Evolutionary conservation across 2,888 invertebrate species (phyloP), one percentile per base, ranked within the genome.

Genomic region (Epinotia bilunana): DNA sequence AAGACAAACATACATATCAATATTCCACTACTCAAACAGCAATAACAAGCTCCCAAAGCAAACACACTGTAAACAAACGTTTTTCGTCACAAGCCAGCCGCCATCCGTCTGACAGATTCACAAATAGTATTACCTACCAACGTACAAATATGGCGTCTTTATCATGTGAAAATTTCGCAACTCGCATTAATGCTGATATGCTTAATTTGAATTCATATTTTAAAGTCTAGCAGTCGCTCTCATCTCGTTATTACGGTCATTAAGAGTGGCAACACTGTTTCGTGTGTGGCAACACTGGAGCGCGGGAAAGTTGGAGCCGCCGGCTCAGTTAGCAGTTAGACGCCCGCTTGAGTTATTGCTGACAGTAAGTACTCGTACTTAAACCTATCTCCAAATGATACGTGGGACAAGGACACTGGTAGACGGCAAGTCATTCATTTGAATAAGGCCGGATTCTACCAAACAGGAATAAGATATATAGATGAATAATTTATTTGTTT

Each of bases 221-320:
- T 23, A 49, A 63, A 64, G 61, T 65, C 43, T 53, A 53, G 58
- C 20, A 63, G 63, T 39, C 53, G 55, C 43, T 46, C 53, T 53
- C 53, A 70, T 74, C 55, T 55, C 23, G 23, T 71, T 61, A 71
- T 71, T 60, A 53, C 18, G 53, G 65, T 71, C 74, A 75, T 75
- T 75, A 75, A 65, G 71, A 75, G 65, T 74, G 74, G 72, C 63
- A 74, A 61, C 70, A 60, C 60, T 46, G 58, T 58, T 20, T 57
- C 20, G 55, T 58, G 55, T 69, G 58, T 67, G 43, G 68, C 28
- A 62, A 74, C 65, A 55, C 70, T 63, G 23, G 20, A 60, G 53
- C 58, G 72, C 67, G 72, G 75, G 55, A 71, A 75, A 75, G 71
- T 75, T 75, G 46, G 61, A 28, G 23, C 23, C 43, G 60, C 67